Evolutionary conservation across 2,888 invertebrate genomes (phyloP), one percentile per base, ranked within the genome.

Genomic region (Cheilosia scutellata): DNA sequence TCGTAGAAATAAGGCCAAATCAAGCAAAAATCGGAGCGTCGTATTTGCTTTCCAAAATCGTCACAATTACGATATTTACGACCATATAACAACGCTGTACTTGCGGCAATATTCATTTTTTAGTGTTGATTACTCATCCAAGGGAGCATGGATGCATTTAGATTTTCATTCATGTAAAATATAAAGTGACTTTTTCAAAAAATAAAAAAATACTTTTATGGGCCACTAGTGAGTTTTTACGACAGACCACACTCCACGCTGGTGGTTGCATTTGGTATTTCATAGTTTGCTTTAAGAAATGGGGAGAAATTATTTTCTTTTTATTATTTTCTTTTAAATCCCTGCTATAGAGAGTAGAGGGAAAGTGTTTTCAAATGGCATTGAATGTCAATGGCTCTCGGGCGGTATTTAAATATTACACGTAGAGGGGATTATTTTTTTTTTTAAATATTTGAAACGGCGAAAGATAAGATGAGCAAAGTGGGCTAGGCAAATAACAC

Each of bases 401-500:
- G 31, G 37, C 29, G 3, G n/a, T 3, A 37, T 57, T 57, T 31
- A 25, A 16, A 57, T 57, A 33, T 57, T 33, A 57, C 20, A 11
- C 11, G 31, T 20, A n/a, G n/a, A 29, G 29, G 29, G 13, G 5
- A 5, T 27, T 51, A 16, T n/a, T n/a, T 20, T 11, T 37, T 37
- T 9, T 37, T 37, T 37, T 25, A 29, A 13, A 11, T 13, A 25
- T 53, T 13, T 27, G 47, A 6, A 47, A 51, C 3, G 25, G 51
- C 20, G 11, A 53, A 11, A 29, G 11, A 53, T 27, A 27, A 53
- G 5, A 25, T 11, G 11, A 9, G 6, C 25, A 25, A 53, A 53
- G 51, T 53, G 25, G 51, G 51, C 13, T 29, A 53, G 5, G 27
- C 13, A 53, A 53, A 53, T 53, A 53, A 5, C 27, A 53, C 29